Percentiles rank a stretch among this genome's conserved stretches.
Evolutionary conservation across 92 coral and sea anemone genomes (phyloP).

Genomic region (Bergia puertoricense): DNA sequence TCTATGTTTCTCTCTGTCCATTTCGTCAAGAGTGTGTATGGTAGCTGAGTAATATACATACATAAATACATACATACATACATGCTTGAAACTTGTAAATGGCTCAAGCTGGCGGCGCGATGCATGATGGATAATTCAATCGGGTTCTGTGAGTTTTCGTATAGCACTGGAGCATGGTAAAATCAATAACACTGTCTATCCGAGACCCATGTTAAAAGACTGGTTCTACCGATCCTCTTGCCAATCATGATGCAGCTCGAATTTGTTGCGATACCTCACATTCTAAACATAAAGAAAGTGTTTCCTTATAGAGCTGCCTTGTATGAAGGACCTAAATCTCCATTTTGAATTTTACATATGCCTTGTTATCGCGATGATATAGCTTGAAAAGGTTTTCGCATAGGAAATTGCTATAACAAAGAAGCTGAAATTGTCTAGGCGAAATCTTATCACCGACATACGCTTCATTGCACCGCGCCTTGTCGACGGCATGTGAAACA

Average conservation of each 20-base stretch:
- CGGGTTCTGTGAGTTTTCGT: neutral
- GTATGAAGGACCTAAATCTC: neutral
- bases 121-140: neutral
- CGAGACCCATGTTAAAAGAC: neutral
- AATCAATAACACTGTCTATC: neutral
- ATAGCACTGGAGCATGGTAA: neutral
- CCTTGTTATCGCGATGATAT: neutral
- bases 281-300: neutral
- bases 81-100: no score
- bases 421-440: neutral
- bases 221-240: neutral
- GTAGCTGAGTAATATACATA: neutral
- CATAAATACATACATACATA: no score
- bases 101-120: neutral
- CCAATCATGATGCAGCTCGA: neutral
- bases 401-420: neutral
- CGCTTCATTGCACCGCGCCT: conserved; percentile 17
- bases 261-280: neutral
- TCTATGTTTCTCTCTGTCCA: neutral
- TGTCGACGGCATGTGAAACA: conserved; percentile 4
- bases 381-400: neutral
- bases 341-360: neutral
- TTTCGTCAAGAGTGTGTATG: neutral
- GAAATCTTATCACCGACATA: neutral
- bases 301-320: no score